Conservation (phyloP, 2,113 vertebrate genomes). For the Climacteris rufus region DNA sequence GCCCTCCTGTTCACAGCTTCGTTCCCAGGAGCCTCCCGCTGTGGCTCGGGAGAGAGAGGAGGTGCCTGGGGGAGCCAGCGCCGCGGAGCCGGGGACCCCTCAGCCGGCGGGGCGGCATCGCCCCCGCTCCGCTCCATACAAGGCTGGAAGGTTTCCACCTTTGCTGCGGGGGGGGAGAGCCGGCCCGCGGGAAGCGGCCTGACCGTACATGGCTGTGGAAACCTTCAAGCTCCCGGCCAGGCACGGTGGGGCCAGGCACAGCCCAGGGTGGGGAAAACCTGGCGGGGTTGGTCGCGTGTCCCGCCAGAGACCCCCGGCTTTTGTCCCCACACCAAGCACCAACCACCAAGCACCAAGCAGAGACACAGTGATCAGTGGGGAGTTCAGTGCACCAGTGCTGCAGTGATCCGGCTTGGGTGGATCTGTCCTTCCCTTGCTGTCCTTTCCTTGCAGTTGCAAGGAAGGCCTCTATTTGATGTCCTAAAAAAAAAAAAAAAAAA, state of each 20-base stretch:
- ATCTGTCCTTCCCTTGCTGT: no score
- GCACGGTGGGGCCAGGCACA: neutral
- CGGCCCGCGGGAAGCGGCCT: neutral
- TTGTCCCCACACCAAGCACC: neutral
- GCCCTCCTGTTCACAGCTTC: neutral
- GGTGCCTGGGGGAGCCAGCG: fast-evolving
- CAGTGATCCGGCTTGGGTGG: fast-evolving
- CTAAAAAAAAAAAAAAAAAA: neutral
- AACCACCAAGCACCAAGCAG: fast-evolving
- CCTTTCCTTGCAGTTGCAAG: no score
- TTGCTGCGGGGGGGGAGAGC: neutral
- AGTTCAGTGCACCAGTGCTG: neutral
- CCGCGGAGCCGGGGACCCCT: neutral
- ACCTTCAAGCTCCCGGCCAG: neutral
- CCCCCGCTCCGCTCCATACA: constrained; percentile 44
- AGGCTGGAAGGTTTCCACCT: constrained; percentile 58
- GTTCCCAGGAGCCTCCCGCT: fast-evolving
- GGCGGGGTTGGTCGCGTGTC: neutral
- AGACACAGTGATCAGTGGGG: no score
- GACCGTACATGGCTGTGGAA: constrained; percentile 76
- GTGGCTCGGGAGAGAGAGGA: neutral
- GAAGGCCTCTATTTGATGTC: neutral
- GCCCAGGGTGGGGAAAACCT: neutral
- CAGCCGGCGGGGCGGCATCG: neutral
- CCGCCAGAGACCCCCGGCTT: neutral